These are phyloP conservation scores for Lytechinus pictus DNA, from an alignment of 35 echinoderm and acorn worm species.

Conservation along the genomic window DNA sequence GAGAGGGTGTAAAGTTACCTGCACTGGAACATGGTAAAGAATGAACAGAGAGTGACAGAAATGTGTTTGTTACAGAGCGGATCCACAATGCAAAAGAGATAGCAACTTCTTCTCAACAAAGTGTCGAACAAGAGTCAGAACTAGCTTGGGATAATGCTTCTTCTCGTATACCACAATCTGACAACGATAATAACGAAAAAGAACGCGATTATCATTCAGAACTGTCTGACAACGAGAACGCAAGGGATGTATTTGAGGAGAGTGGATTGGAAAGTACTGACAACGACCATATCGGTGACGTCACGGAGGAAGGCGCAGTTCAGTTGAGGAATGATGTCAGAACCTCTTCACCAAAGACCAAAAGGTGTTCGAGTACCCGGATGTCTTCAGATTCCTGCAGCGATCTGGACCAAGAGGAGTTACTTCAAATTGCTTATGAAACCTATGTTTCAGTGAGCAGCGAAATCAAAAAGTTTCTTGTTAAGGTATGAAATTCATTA, in stretches of 20 bases:
- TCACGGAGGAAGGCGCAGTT: not conserved
- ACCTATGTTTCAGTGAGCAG: slow-evolving; percentile 6
- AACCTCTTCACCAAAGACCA: not conserved
- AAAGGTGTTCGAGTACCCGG: not conserved
- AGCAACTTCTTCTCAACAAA: not conserved
- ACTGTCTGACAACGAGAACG: not conserved
- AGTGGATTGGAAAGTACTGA: not conserved
- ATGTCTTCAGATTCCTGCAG: not conserved
- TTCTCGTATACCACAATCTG: not conserved
- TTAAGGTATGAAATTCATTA: too few relatives aligned
- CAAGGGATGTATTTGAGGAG: not conserved
- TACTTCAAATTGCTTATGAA: not conserved
- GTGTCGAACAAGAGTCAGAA: not conserved
- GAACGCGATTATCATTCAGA: not conserved
- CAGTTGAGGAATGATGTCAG: not conserved
- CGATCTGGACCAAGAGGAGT: not conserved
- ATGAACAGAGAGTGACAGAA: not conserved
- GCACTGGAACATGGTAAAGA: not conserved
- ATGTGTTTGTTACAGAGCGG: not conserved
- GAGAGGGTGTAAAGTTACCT: not conserved
- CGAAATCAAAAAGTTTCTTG: slow-evolving; percentile 27
- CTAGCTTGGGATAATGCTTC: not conserved
- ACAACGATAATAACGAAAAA: not conserved
- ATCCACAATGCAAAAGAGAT: not conserved
- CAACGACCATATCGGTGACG: not conserved